Percentiles rank a stretch among this genome's conserved stretches.
These are phyloP conservation scores for Nycticorax nycticorax DNA, from an alignment of 2,113 vertebrate genomes.

Conservation along the genomic window DNA sequence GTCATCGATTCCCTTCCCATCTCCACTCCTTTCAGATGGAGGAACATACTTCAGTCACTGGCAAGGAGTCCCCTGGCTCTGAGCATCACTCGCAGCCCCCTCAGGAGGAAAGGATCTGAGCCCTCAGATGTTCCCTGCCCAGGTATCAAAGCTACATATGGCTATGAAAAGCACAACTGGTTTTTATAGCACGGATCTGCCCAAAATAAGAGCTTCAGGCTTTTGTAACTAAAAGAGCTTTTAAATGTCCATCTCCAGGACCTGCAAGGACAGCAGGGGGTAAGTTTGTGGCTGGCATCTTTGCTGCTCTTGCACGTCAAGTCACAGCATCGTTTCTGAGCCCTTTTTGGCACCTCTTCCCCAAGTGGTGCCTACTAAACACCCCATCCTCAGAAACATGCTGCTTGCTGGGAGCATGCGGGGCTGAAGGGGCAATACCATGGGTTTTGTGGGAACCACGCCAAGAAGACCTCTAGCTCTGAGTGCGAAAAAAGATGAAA, in stretches of 20 bases:
- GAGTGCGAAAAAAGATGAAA: background rate
- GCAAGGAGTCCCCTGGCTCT: background rate
- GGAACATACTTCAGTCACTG: background rate
- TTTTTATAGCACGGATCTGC: background rate
- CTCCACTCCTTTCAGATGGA: background rate
- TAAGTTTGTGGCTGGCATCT: background rate
- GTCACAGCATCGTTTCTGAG: background rate
- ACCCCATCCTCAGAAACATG: background rate
- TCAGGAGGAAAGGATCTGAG: background rate
- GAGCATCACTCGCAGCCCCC: background rate
- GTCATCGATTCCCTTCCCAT: background rate
- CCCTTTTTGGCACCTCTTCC: background rate
- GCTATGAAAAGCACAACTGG: background rate
- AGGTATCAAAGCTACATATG: background rate
- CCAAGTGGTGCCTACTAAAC: background rate
- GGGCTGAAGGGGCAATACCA: background rate
- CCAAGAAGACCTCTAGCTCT: background rate
- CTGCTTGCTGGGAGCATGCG: background rate
- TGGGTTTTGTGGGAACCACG: accelerated
- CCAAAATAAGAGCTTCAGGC: background rate
- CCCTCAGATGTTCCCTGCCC: background rate
- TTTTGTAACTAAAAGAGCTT: background rate
- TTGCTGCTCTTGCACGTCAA: background rate
- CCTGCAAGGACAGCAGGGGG: background rate
- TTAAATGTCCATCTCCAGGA: background rate